Evolutionary conservation across 2,113 vertebrate genomes (phyloP).

Genomic region (Butorides virescens): DNA sequence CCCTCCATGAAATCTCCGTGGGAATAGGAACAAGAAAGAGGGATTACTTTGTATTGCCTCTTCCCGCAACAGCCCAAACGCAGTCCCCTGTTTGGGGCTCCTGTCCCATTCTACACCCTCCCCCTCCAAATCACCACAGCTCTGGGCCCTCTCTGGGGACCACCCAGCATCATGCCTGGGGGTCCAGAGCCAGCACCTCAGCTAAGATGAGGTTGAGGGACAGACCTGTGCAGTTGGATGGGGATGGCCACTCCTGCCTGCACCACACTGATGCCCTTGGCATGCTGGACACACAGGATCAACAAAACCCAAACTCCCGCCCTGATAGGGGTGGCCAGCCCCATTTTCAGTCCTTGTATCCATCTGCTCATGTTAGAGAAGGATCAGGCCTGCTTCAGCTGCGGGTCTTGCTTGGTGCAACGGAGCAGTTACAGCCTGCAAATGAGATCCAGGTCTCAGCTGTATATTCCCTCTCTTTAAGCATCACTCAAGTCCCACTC

Average conservation of each 20-base stretch:
- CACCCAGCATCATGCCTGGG: background rate
- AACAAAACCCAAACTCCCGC: background rate
- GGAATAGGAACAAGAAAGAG: background rate
- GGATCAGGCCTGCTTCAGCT: background rate
- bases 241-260: background rate
- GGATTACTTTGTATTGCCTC: background rate
- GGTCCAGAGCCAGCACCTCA: background rate
- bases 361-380: background rate
- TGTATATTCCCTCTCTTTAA: background rate
- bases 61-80: fast-evolving
- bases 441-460: background rate
- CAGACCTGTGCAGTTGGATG: background rate
- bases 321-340: background rate
- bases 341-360: background rate
- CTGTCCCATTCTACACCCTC: background rate
- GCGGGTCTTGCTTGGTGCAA: background rate
- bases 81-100: background rate
- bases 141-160: background rate
- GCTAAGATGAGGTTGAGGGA: background rate
- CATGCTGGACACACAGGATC: background rate
- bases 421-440: background rate
- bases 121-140: background rate
- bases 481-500: background rate
- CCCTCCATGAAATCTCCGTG: background rate
- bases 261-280: background rate